Percentiles rank a stretch among this genome's conserved stretches.
Evolutionary conservation across 2,797 vertebrate genomes (phyloP).

Genomic region (Hipposideros larvatus): DNA sequence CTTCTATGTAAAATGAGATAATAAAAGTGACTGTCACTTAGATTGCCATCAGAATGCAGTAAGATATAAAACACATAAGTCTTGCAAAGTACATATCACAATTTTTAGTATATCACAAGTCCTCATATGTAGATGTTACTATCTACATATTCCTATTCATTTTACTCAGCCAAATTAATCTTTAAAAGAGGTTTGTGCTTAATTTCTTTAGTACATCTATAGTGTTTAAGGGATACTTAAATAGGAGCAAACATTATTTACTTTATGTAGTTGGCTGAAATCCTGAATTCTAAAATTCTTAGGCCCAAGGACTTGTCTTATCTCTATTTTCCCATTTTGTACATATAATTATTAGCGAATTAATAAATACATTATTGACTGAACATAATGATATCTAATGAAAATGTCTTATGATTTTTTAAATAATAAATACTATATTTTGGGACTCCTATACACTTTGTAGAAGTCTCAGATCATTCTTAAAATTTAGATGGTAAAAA

Average conservation of each 20-base stretch:
- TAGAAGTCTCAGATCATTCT: background rate
- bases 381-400: background rate
- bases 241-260: background rate
- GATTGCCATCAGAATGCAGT: background rate
- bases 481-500: background rate
- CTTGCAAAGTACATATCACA: background rate
- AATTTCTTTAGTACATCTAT: background rate
- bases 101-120: background rate
- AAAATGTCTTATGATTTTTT: background rate
- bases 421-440: background rate
- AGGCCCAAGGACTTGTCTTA: background rate
- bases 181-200: background rate
- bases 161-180: background rate
- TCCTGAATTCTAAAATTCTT: background rate
- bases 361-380: background rate
- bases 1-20: constrained; percentile 20
- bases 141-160: background rate
- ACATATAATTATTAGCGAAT: background rate
- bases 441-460: background rate
- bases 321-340: background rate
- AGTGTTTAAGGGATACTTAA: background rate
- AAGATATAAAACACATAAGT: background rate
- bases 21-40: background rate
- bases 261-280: background rate
- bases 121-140: background rate